Evolutionary conservation across 1,140 invertebrate species (phyloP), one percentile per base, ranked within the genome.

Genomic region (Cotesia chilonis): DNA sequence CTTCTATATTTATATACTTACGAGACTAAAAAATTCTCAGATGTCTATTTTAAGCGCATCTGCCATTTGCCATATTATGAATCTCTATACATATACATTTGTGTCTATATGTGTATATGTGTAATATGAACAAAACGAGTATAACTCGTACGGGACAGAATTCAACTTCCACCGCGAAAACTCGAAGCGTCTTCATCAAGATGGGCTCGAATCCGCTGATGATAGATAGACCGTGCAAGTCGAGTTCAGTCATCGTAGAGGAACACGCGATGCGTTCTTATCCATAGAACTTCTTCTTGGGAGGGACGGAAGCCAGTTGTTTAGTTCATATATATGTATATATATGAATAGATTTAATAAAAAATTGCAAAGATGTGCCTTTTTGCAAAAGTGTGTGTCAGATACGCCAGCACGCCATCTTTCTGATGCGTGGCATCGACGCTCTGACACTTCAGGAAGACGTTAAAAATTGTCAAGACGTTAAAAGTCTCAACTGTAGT

Each of bases 371-470:
- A 54, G 41, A 63, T 20, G 37, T 35, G 68, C 17, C 17, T 51
- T 35, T 60, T 41, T 14, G 36, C 3, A 51, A 52, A 51, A 20
- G 54, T 71, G 14, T 55, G 20, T 66, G 52, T 65, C 36, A 61
- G 55, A 38, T 14, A 61, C 59, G 20, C 51, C 65, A 64, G 65
- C 74, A 74, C 74, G 76, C 71, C 66, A 74, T 75, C 74, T 64
- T 63, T 70, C 55, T 65, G 65, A 72, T 73, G 77, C 77, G 73
- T 78, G 74, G 77, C 76, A 72, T 68, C 70, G 76, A 68, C 75
- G 73, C 71, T 71, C 68, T 52, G 57, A 20, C 38, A 47, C 17
- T 41, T 60, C 60, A 47, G 60, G 47, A 63, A 64, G 41, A 64
- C 14, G 14, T 14, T 14, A 14, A 14, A 14, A 14, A 14, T 41